A percentile compares a stretch with the other conserved stretches of the same genome.
Conservation (phyloP, 2,797 vertebrate species). For the Hyperoplus lanceolatus region DNA sequence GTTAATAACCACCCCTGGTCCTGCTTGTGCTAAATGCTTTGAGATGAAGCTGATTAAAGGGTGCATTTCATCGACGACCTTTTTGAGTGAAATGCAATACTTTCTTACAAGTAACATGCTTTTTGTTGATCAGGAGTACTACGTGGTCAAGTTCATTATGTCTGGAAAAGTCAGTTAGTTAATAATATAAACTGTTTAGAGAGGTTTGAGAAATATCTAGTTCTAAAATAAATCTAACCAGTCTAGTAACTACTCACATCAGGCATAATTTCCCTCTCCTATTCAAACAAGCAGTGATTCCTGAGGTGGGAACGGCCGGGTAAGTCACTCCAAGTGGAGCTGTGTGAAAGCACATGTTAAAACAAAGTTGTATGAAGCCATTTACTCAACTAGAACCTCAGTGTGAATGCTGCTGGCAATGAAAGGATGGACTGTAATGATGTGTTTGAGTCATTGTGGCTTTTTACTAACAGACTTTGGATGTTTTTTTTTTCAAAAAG, state of each 20-base stretch:
- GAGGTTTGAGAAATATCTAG: not conserved
- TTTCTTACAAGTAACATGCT: not conserved
- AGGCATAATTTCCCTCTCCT: not conserved
- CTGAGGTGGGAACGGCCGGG: constrained; percentile 1
- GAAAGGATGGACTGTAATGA: constrained; percentile 8
- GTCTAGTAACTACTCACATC: not conserved
- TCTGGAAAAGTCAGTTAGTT: not conserved
- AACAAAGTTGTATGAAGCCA: constrained; percentile 4
- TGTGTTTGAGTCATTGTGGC: constrained; percentile 28
- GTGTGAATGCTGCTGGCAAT: constrained; percentile 17
- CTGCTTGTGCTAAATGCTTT: constrained; percentile 38
- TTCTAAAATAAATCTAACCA: not conserved
- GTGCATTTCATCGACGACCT: constrained; percentile 5
- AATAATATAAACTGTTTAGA: not conserved
- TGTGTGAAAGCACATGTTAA: constrained; percentile 1
- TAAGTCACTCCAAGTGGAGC: not conserved
- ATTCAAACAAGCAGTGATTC: constrained; percentile 16
- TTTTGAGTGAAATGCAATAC: not conserved
- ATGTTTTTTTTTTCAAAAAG: constrained; percentile 18
- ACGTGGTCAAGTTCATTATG: not conserved
- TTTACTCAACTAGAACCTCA: constrained; percentile 5
- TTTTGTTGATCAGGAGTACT: not conserved
- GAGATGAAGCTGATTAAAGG: constrained; percentile 45
- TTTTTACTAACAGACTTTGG: constrained; percentile 18
- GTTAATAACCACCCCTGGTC: constrained; percentile 7